Evolutionary conservation across 2,888 invertebrate species (phyloP).

Genomic region (Cheiracanthium punctorium): DNA sequence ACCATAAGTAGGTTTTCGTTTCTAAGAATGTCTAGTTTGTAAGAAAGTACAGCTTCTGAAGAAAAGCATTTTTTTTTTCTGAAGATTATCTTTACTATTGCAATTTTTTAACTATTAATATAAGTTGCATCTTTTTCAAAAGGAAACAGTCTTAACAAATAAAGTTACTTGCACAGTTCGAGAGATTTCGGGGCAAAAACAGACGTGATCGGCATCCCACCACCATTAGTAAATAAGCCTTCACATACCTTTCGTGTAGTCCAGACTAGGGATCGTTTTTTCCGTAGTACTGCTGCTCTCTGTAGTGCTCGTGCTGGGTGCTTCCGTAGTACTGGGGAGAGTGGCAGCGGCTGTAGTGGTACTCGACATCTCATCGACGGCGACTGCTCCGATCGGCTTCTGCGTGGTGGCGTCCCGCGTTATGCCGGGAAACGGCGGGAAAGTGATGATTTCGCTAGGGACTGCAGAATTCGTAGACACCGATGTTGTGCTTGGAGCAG

Average conservation of each 20-base stretch:
- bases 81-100: no score
- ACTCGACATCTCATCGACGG: not conserved
- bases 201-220: no score
- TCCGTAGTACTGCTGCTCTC: conserved; percentile 62
- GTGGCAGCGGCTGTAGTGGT: not conserved
- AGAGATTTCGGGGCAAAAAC: no score
- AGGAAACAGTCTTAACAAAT: no score
- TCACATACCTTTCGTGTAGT: conserved; percentile 46
- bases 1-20: no score
- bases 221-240: no score
- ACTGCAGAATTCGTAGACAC: not conserved
- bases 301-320: conserved; percentile 1
- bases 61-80: no score
- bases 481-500: conserved; percentile 5
- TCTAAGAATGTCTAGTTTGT: no score
- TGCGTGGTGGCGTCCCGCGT: not conserved
- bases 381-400: not conserved
- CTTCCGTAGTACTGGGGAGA: not conserved
- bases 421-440: conserved; percentile 55
- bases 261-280: conserved; percentile 73
- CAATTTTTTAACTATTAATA: no score
- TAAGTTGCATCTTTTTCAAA: no score
- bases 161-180: no score
- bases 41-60: no score
- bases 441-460: conserved; percentile 13